These are phyloP conservation scores for Diplazon laetatorius DNA, from an alignment of 2,888 invertebrate genomes.

Conservation along the genomic window DNA sequence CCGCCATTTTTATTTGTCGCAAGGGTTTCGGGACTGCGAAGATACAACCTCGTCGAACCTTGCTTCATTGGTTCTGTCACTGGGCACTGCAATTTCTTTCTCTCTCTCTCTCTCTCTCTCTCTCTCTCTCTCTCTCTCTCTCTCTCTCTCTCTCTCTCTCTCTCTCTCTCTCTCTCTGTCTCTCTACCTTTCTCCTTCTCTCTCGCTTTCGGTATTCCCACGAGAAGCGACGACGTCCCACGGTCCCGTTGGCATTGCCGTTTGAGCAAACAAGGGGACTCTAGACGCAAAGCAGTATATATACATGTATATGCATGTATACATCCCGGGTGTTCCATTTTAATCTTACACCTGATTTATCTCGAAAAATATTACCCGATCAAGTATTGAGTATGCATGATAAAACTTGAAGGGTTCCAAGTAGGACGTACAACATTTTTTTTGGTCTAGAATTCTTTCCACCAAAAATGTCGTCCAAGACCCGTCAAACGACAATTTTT, in stretches of 20 bases:
- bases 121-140: conserved; percentile 16
- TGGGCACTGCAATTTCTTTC: conserved; percentile 36
- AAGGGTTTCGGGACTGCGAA: conserved; percentile 25
- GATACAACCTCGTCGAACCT: conserved; percentile 24
- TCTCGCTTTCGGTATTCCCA: conserved; percentile 35
- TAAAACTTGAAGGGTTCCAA: too few species aligned
- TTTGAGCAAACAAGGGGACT: conserved; percentile 28
- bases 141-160: conserved; percentile 20
- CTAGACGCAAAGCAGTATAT: not conserved
- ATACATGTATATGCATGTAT: conserved; percentile 25
- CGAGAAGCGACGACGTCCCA: conserved; percentile 43
- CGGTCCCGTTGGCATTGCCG: conserved; percentile 44
- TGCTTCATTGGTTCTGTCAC: conserved; percentile 22
- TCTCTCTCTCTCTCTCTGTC: conserved; percentile 11
- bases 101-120: conserved; percentile 14
- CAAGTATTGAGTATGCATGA: too few species aligned
- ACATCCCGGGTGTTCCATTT: too few species aligned
- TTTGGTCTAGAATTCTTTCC: too few species aligned
- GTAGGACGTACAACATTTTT: too few species aligned
- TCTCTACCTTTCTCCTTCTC: conserved; percentile 36
- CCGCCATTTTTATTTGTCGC: conserved; percentile 24
- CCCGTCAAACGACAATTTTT: too few species aligned
- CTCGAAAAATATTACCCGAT: too few species aligned
- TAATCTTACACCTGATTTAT: too few species aligned
- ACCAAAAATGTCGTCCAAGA: too few species aligned